Evolutionary conservation across 2,113 vertebrate species (phyloP).

Genomic region (Eclectus roratus): DNA sequence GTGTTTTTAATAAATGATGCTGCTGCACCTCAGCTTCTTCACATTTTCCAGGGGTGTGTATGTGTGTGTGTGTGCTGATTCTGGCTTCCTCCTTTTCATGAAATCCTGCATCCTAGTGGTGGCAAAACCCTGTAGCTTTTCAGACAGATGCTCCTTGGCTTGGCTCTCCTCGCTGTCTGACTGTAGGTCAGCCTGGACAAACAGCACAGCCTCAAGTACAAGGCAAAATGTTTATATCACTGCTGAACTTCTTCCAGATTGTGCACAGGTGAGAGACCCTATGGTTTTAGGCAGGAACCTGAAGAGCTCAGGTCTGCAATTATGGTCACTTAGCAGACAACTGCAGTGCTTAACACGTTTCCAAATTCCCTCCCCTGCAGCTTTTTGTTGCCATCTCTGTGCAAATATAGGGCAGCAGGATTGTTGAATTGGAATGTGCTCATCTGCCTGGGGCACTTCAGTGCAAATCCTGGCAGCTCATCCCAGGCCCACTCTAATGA

Average conservation of each 20-base stretch:
- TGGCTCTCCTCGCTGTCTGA: neutral
- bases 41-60: neutral
- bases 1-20: neutral
- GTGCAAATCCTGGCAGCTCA: conserved; percentile 7
- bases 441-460: conserved; percentile 33
- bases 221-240: neutral
- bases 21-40: neutral
- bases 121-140: neutral
- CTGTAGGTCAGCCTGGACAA: neutral
- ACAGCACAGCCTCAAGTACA: neutral
- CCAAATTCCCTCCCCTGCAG: conserved; percentile 42
- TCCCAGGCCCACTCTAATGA: conserved; percentile 31
- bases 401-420: conserved; percentile 37
- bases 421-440: conserved; percentile 1
- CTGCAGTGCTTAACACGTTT: conserved; percentile 19
- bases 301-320: neutral
- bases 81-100: neutral
- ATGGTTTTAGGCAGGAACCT: neutral
- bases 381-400: conserved; percentile 25
- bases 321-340: conserved; percentile 48
- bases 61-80: neutral
- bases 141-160: neutral
- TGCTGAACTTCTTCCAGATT: conserved; percentile 3
- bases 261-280: conserved; percentile 14
- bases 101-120: neutral